Conservation (phyloP, 2,113 vertebrate species). For the Axis porcinus region DNA sequence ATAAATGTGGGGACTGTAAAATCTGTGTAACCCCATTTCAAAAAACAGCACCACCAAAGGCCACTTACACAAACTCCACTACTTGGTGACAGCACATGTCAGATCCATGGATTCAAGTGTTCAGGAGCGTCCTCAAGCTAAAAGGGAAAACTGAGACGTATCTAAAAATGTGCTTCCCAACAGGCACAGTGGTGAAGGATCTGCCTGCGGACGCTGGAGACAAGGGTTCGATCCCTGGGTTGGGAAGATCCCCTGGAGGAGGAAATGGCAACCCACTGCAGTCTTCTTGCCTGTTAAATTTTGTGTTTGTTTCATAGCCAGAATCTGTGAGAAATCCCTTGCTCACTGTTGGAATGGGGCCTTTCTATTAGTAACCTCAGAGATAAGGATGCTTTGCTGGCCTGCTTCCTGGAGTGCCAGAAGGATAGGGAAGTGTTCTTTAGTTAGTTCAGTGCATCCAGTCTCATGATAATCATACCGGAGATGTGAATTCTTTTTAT, state of each 20-base stretch:
- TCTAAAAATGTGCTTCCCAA: neutral
- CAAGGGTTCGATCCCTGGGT: neutral
- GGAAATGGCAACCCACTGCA: neutral
- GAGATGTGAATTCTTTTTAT: neutral
- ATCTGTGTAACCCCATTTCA: neutral
- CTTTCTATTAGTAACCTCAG: neutral
- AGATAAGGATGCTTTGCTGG: neutral
- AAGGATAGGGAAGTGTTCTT: neutral
- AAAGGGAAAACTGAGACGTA: neutral
- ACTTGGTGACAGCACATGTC: neutral
- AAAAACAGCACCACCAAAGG: neutral
- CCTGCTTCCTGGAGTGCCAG: neutral
- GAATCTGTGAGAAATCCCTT: neutral
- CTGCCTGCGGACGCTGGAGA: neutral
- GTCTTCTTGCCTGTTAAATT: neutral
- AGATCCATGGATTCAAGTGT: neutral
- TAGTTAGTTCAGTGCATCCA: neutral
- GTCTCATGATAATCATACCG: neutral
- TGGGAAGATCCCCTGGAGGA: neutral
- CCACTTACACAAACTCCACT: neutral
- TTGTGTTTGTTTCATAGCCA: neutral
- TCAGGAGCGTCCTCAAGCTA: neutral
- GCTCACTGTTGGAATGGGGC: neutral
- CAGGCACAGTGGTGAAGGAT: neutral
- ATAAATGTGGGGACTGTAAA: neutral